A percentile compares a stretch with the other conserved stretches of the same genome.
These are phyloP conservation scores for Drosophila neocordata DNA, from an alignment of 1,140 invertebrate species.

Conservation along the genomic window DNA sequence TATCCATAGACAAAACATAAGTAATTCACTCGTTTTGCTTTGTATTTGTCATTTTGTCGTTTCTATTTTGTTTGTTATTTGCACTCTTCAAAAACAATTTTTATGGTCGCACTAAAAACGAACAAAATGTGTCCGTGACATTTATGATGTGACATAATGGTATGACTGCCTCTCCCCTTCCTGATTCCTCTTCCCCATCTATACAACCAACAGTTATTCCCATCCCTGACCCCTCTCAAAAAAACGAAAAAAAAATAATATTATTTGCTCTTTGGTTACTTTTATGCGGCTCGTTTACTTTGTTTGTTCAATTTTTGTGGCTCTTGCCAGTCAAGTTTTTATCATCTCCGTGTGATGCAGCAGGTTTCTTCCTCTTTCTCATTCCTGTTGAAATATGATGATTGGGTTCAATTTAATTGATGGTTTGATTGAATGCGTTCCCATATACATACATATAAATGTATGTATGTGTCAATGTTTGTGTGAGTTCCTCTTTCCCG, in stretches of 20 bases:
- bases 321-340: not conserved
- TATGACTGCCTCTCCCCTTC: slow-evolving; percentile 46
- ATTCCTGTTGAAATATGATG: slow-evolving; percentile 9
- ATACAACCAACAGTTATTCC: slow-evolving; percentile 20
- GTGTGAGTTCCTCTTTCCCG: slow-evolving; percentile 6
- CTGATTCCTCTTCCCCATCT: not conserved
- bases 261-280: slow-evolving; percentile 63
- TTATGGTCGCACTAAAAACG: slow-evolving; percentile 68
- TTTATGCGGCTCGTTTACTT: slow-evolving; percentile 61
- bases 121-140: slow-evolving; percentile 74
- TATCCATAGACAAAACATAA: slow-evolving; percentile 2
- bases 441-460: no score
- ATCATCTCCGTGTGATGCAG: not conserved
- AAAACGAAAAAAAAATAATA: slow-evolving; percentile 28
- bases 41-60: slow-evolving; percentile 26
- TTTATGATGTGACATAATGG: slow-evolving; percentile 75
- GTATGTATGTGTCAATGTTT: not conserved
- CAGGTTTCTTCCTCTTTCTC: not conserved
- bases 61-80: slow-evolving; percentile 66
- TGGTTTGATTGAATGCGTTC: slow-evolving; percentile 33
- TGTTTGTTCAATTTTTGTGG: slow-evolving; percentile 52
- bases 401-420: slow-evolving; percentile 47
- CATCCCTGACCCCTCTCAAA: slow-evolving; percentile 11
- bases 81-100: slow-evolving; percentile 65
- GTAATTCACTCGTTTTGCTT: slow-evolving; percentile 8